A percentile compares a stretch with the other conserved stretches of the same genome.
phyloP scores from a whole-genome alignment of 2,888 invertebrate species.

The Trichacis sp. region DNA sequence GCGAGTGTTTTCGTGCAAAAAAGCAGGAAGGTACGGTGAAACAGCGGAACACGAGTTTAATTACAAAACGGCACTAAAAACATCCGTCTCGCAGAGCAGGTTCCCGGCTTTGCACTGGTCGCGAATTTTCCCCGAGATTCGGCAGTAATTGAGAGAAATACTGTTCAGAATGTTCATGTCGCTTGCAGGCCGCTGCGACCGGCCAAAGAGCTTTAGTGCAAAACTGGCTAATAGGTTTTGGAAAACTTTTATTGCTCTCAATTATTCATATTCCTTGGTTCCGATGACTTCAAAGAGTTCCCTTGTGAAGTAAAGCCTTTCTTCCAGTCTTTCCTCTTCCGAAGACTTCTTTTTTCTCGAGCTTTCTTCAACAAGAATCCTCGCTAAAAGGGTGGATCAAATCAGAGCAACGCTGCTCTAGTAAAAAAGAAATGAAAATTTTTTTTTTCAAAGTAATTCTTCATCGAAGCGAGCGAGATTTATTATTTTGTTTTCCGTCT shows the following conservation, averaged over 20 bases:
- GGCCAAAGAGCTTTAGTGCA: slow-evolving; percentile 45
- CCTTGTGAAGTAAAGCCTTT: slow-evolving; percentile 27
- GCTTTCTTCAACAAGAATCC: slow-evolving; percentile 1
- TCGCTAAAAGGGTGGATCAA: slow-evolving; percentile 14
- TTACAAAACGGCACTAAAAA: slow-evolving; percentile 61
- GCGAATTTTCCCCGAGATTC: slow-evolving; percentile 41
- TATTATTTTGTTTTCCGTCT: too few relatives aligned
- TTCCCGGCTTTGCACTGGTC: slow-evolving; percentile 38
- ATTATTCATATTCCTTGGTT: slow-evolving; percentile 61
- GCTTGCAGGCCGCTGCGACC: slow-evolving; percentile 46
- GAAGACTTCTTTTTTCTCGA: slow-evolving; percentile 8
- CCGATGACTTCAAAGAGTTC: slow-evolving; percentile 39
- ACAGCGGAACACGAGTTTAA: slow-evolving; percentile 62
- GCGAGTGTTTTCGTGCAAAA: slow-evolving; percentile 44
- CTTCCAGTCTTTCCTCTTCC: slow-evolving; percentile 13
- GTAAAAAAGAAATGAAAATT: too few relatives aligned
- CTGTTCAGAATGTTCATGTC: slow-evolving; percentile 58
- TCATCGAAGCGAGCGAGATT: too few relatives aligned
- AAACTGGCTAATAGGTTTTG: slow-evolving; percentile 56
- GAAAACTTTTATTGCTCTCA: slow-evolving; percentile 60
- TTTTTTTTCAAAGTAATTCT: too few relatives aligned
- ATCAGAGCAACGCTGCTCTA: slow-evolving; percentile 10
- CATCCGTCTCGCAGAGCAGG: slow-evolving; percentile 50
- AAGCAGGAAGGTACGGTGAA: slow-evolving; percentile 54
- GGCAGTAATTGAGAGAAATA: slow-evolving; percentile 50